Evolutionary conservation across 2,797 vertebrate species (phyloP), one percentile per base, ranked within the genome.

Genomic region (Halcyon chelicuti): DNA sequence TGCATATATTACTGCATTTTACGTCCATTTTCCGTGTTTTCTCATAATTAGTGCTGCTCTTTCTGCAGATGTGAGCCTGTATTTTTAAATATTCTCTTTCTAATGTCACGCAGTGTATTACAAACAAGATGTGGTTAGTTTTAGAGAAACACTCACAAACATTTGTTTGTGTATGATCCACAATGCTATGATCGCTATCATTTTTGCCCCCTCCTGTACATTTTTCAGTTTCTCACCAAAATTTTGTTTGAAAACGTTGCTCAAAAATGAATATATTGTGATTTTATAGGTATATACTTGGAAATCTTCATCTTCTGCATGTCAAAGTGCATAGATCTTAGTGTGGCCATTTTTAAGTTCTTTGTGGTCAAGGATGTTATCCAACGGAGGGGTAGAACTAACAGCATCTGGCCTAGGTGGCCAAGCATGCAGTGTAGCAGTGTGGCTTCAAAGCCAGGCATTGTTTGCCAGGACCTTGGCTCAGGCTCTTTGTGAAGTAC

Each of bases 61-160:
- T 97, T 94, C 96, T 94, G 96, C 97, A 97, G 97, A 97, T 88
- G 96, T 70, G 94, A 96, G 92, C 86, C 79, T 71, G 82, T 91
- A 55, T 77, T 93, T 95, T 95, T 72, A 94, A 95, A 97, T 75
- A 67, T 90, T 94, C 87, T 57, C 91, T 94, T 96, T 92, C 94
- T 86, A 91, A 86, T 92, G 78, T 84, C 87, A 88, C 14, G 68
- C 85, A 51, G 92, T 5, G n/a, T 67, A 73, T 91, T 87, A 71
- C 75, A 91, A 92, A 95, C 76, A 90, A 91, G 94, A 96, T 25
- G 51, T 13, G 39, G 54, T 39, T 93, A 68, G 79, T 82, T 58
- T 78, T 79, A 37, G 57, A 93, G 82, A 82, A 82, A 93, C 18
- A 61, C 44, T 86, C 68, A 62, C 65, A 95, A 96, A 87, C 80